Conservation (phyloP, 1,140 invertebrate species). For the Armadillidium nasatum region DNA sequence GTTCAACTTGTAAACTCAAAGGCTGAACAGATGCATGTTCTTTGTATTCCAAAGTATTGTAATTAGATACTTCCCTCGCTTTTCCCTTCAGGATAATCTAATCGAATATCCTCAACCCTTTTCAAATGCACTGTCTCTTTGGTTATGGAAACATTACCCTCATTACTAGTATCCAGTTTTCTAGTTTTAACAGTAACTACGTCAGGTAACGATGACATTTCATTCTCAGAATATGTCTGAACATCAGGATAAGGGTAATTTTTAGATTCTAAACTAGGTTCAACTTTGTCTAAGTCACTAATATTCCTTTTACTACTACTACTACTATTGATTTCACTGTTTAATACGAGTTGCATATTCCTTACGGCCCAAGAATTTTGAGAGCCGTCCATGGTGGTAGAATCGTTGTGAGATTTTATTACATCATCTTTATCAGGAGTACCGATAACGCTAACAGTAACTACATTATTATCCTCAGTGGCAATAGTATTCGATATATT, state of each 20-base stretch:
- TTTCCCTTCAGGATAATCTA: conserved; percentile 4
- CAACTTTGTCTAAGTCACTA: neutral
- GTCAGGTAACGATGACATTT: neutral
- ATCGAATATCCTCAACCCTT: neutral
- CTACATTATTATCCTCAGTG: neutral
- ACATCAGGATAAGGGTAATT: conserved; percentile 6
- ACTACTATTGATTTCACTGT: neutral
- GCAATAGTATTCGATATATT: conserved; percentile 9
- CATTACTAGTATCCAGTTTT: neutral
- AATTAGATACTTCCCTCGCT: neutral
- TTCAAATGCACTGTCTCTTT: neutral
- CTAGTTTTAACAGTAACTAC: neutral
- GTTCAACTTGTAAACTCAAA: neutral
- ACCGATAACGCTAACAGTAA: conserved; percentile 1
- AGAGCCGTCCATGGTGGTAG: neutral
- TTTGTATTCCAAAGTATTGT: neutral
- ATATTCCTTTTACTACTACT: neutral
- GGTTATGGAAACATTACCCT: neutral
- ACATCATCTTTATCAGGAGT: neutral
- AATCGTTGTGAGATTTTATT: neutral
- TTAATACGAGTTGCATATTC: neutral
- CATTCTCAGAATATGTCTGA: neutral
- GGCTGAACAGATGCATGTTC: neutral
- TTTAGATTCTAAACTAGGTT: neutral
- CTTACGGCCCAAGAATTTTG: neutral